Evolutionary conservation across 2,888 invertebrate species (phyloP).

Genomic region (Melangyna quadrimaculata): DNA sequence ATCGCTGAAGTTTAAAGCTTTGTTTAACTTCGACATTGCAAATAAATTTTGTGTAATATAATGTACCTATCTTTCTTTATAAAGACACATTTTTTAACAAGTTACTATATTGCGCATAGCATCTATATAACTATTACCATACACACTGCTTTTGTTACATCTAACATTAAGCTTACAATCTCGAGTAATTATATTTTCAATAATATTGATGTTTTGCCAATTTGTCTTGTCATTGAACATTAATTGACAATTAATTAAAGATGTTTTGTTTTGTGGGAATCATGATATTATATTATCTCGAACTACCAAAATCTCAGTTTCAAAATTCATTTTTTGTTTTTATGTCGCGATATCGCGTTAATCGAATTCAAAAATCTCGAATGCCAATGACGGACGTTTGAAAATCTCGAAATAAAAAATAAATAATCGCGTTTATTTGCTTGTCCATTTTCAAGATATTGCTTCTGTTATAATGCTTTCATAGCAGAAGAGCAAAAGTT

Average conservation of each 20-base stretch:
- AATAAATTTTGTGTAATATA: constrained; percentile 4
- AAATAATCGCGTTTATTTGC: not conserved
- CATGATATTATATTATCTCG: not conserved
- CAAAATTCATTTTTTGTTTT: not conserved
- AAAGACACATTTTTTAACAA: constrained; percentile 49
- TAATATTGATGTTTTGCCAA: constrained; percentile 13
- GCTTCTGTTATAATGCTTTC: not conserved
- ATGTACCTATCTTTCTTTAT: no score
- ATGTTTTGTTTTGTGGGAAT: constrained; percentile 6
- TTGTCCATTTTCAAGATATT: not conserved
- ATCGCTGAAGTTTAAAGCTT: constrained; percentile 21
- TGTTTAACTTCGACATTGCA: constrained; percentile 57
- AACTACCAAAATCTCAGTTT: not conserved
- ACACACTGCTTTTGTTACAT: constrained; percentile 26
- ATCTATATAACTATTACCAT: constrained; percentile 29
- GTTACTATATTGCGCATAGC: constrained; percentile 49
- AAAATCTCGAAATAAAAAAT: not conserved
- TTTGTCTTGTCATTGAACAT: constrained; percentile 54
- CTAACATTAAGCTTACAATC: constrained; percentile 60
- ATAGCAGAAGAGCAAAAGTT: not conserved
- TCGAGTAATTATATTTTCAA: constrained; percentile 32
- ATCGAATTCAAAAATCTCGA: not conserved
- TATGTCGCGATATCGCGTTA: not conserved
- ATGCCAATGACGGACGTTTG: not conserved
- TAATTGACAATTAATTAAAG: constrained; percentile 63